These are phyloP conservation scores for Chouioia cunea DNA, from an alignment of 2,888 invertebrate genomes.

Conservation along the genomic window DNA sequence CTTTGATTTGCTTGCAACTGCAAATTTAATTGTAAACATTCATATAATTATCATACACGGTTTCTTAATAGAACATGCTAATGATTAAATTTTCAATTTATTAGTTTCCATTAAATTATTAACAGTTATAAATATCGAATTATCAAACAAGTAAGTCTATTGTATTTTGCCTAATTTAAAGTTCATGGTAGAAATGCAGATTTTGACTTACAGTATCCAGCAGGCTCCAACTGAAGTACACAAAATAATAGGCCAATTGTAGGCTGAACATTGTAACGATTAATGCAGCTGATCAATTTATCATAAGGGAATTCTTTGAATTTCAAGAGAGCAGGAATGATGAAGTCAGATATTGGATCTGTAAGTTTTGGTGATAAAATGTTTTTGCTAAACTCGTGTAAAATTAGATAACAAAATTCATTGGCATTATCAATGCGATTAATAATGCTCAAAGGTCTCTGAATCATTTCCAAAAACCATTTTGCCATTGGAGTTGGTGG, in stretches of 20 bases:
- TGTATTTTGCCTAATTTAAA: no score
- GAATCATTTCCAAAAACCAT: constrained; percentile 81
- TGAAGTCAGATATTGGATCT: constrained; percentile 77
- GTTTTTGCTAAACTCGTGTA: constrained; percentile 74
- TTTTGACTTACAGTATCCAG: constrained; percentile 74
- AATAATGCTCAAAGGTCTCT: constrained; percentile 79
- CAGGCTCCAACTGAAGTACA: constrained; percentile 77
- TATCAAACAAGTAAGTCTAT: constrained; percentile 14
- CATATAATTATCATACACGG: neutral
- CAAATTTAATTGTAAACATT: constrained; percentile 21
- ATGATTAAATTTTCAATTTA: constrained; percentile 10
- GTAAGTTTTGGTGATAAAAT: constrained; percentile 78
- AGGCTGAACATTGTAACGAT: constrained; percentile 66
- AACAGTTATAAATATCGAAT: constrained; percentile 17
- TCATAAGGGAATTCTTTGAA: constrained; percentile 69
- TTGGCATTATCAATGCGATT: constrained; percentile 64
- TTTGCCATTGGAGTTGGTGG: constrained; percentile 82
- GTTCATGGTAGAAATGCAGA: constrained; percentile 1
- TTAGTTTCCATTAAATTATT: neutral
- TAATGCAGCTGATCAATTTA: constrained; percentile 70
- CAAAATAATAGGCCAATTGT: constrained; percentile 79
- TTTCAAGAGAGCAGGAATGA: constrained; percentile 78
- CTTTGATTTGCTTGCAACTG: constrained; percentile 56
- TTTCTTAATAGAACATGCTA: no score
- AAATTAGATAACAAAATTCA: constrained; percentile 71